Base-by-base conservation (phyloP, 2,888 invertebrate genomes). In the Leptinotarsa tumamoca region DNA sequence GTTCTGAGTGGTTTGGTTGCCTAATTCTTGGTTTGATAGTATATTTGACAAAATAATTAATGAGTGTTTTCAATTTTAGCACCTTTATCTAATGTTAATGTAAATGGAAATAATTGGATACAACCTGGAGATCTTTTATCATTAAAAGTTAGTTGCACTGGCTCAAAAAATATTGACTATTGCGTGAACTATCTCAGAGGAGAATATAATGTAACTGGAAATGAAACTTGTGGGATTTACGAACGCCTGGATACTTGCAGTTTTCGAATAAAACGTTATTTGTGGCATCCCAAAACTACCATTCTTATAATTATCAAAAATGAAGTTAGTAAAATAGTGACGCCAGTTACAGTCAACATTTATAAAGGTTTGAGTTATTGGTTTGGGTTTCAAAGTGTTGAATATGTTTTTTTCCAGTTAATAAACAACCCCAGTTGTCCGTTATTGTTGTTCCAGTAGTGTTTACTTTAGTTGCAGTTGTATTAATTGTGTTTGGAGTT, bases 391-490 rank as follows among this genome's bases (percentile, higher is more conserved):
- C 17, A 51, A 66, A 61, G 63, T 63, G n/a, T 33, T 43, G 33
- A 63, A 52, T 15, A 13, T 43, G 43, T 10, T 43, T 43, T 43
- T 74, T 91, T 91, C 63, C 89, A 95, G 96, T 92, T 49, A 92
- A 92, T 54, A 92, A 92, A 77, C 94, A 95, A 85, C 93, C 95
- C 1, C 96, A 96, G 87, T 89, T 97, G 71, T 96, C 96, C 0
- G 95, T 96, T 4, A 95, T 97, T 52, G 94, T 96, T 72, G 95
- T 97, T 56, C 97, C 97, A 3, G 94, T 97, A 23, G 91, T 93
- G 50, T 96, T 95, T 87, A 94, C 94, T 77, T 90, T 96, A 71
- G 91, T 94, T 18, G 96, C 96, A 3, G 93, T 96, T 17, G 95
- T 95, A 56, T 88, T 96, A 71, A 93, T 97, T 61, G 93, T 97